Conservation (phyloP, 2,888 invertebrate genomes). For the Melipona bicolor region DNA sequence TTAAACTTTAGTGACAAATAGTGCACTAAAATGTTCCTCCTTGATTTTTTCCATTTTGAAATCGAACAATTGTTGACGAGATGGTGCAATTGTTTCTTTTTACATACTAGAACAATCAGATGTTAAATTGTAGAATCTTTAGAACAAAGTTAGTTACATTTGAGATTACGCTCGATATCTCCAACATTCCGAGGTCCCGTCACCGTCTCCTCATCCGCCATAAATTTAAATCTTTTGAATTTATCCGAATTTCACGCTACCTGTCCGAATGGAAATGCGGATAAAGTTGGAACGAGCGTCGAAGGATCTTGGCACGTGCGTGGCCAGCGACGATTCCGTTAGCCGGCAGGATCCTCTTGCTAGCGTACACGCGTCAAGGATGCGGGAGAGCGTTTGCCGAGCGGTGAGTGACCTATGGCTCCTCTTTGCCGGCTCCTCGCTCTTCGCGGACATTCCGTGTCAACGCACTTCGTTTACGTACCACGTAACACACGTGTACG, state of each 20-base stretch:
- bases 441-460: constrained; percentile 68
- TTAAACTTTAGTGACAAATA: background rate
- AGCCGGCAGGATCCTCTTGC: constrained; percentile 55
- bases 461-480: constrained; percentile 69
- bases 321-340: constrained; percentile 63
- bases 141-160: no score
- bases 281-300: background rate
- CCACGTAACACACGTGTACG: constrained; percentile 26
- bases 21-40: no score
- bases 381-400: constrained; percentile 35
- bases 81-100: no score
- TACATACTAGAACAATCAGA: no score
- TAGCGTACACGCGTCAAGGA: constrained; percentile 62
- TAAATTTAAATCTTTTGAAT: background rate
- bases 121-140: no score
- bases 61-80: no score
- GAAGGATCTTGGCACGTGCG: constrained; percentile 61
- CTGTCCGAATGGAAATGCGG: background rate
- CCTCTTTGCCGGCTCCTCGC: constrained; percentile 49
- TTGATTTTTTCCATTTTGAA: no score
- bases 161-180: no score
- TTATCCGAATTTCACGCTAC: background rate
- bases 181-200: background rate
- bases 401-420: constrained; percentile 77
- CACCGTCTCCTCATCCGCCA: background rate